phyloP scores from a whole-genome alignment of 23 tunicate species.

The Aplidium turbinatum region DNA sequence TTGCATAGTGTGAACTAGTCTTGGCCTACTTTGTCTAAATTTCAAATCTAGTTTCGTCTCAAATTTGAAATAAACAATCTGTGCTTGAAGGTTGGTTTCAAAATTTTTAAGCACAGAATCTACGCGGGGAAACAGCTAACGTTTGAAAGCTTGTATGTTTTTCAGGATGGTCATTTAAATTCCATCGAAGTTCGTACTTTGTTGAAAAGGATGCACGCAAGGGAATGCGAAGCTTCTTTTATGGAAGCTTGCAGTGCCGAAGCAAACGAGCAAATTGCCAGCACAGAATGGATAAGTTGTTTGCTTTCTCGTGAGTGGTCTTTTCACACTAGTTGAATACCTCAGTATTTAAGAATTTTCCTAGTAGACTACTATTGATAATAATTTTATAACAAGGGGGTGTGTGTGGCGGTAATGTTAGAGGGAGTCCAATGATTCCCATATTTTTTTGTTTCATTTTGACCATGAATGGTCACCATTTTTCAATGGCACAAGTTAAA shows the following conservation, averaged over 20 bases:
- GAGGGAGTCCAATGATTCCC: no score
- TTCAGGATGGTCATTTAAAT: conserved; percentile 6
- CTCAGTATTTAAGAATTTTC: no score
- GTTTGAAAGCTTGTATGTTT: no score
- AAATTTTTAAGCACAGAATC: neutral
- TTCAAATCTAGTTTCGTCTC: neutral
- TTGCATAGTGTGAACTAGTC: neutral
- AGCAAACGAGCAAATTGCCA: neutral
- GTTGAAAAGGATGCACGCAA: conserved; percentile 7
- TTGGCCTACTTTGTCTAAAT: no score
- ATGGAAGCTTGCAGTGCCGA: conserved; percentile 6
- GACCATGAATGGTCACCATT: no score
- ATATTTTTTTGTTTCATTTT: no score
- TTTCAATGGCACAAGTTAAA: no score
- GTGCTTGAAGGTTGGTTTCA: neutral
- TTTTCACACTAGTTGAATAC: no score
- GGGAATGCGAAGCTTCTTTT: conserved; percentile 18
- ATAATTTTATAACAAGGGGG: no score
- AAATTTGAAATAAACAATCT: neutral
- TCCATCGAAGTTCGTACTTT: conserved; percentile 17
- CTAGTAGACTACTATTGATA: no score
- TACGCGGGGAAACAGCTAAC: neutral
- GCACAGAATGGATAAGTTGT: conserved; percentile 28
- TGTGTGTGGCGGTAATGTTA: no score
- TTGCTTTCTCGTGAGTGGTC: conserved; percentile 26